Conservation (phyloP, 2,888 invertebrate genomes). For the Cheilosia vernalis region DNA sequence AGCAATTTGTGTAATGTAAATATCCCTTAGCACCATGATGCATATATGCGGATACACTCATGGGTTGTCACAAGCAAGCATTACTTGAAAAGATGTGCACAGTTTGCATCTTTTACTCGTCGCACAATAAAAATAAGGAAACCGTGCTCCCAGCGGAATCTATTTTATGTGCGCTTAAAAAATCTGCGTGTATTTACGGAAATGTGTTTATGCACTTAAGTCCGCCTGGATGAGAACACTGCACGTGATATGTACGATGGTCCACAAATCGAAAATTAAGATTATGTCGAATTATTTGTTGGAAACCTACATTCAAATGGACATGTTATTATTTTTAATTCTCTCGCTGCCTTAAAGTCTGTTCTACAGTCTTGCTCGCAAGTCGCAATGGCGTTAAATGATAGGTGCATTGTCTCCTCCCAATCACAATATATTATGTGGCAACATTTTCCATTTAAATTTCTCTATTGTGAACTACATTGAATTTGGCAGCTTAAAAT, state of each 20-base stretch:
- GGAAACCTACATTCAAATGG: no score
- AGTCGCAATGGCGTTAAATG: no score
- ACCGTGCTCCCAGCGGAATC: not conserved
- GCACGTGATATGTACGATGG: not conserved
- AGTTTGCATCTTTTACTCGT: not conserved
- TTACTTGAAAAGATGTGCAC: conserved; percentile 11
- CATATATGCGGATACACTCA: not conserved
- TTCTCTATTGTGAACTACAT: no score
- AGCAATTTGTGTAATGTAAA: conserved; percentile 46
- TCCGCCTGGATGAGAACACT: not conserved
- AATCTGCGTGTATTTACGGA: not conserved
- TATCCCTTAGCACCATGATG: conserved; percentile 16
- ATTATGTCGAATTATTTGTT: not conserved
- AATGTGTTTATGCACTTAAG: not conserved
- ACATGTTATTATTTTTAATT: no score
- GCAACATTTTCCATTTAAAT: no score
- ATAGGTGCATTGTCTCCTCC: no score
- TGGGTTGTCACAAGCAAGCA: not conserved
- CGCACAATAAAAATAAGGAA: not conserved
- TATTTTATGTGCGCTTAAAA: conserved; percentile 2
- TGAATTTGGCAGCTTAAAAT: no score
- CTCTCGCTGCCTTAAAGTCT: no score
- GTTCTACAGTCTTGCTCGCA: no score
- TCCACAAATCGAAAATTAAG: not conserved
- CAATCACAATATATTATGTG: no score